Conservation (phyloP, 2,888 invertebrate genomes). For the Cynaeus angustus region DNA sequence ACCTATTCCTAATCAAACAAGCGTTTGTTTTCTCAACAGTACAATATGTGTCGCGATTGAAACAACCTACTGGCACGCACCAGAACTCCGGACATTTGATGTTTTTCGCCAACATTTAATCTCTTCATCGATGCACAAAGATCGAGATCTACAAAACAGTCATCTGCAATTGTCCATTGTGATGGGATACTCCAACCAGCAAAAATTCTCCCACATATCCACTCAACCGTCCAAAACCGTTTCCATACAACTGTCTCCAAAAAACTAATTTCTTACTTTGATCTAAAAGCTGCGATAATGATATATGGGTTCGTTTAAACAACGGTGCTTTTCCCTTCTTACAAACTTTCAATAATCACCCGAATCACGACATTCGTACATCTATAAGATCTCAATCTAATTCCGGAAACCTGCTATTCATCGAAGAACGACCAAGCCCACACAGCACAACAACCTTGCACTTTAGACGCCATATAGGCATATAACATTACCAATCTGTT, state of each 20-base stretch:
- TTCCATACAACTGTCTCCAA: constrained; percentile 44
- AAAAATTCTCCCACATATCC: constrained; percentile 40
- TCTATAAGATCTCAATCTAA: constrained; percentile 39
- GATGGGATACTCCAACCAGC: constrained; percentile 12
- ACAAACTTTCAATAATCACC: constrained; percentile 27
- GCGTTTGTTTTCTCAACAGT: constrained; percentile 68
- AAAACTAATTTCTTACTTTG: constrained; percentile 15
- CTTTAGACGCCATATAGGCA: constrained; percentile 2
- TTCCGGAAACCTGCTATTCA: constrained; percentile 6
- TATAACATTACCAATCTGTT: constrained; percentile 11
- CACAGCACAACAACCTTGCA: constrained; percentile 16
- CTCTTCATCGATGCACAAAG: constrained; percentile 46
- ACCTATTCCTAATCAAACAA: constrained; percentile 67
- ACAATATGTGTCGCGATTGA: constrained; percentile 64
- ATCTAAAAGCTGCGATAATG: constrained; percentile 32
- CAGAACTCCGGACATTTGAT: constrained; percentile 26
- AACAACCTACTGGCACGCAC: constrained; percentile 65
- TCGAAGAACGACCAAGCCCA: constrained; percentile 18
- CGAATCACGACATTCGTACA: constrained; percentile 38
- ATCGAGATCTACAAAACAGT: constrained; percentile 23
- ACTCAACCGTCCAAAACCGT: constrained; percentile 21
- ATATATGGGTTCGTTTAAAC: constrained; percentile 32
- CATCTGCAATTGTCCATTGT: constrained; percentile 42
- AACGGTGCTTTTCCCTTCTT: constrained; percentile 32
- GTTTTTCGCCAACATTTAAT: constrained; percentile 41